phyloP scores from a whole-genome alignment of 2,797 vertebrate species.

The Gobio occitaniae region DNA sequence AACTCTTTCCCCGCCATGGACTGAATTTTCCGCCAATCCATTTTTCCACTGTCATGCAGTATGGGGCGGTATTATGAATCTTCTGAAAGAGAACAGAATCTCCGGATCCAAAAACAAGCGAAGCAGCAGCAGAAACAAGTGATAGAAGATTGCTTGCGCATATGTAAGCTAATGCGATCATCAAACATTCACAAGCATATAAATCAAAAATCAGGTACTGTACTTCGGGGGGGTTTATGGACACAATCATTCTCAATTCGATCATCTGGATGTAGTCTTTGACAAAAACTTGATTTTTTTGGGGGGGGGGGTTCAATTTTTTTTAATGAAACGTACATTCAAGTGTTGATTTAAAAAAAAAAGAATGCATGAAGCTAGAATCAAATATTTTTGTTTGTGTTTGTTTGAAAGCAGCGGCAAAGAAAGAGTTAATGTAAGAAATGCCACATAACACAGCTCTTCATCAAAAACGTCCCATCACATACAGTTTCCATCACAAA shows the following conservation, averaged over 20 bases:
- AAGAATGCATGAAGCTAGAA: no score
- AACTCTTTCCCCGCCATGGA: not conserved
- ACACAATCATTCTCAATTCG: not conserved
- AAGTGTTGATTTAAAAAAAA: no score
- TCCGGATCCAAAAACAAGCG: not conserved
- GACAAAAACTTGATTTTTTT: no score
- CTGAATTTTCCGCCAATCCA: not conserved
- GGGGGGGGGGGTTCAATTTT: no score
- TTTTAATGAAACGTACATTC: no score
- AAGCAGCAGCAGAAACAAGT: not conserved
- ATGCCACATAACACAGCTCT: conserved; percentile 41
- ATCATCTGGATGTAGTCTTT: not conserved
- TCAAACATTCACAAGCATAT: not conserved
- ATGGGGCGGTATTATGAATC: not conserved
- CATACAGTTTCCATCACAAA: no score
- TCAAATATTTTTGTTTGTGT: no score
- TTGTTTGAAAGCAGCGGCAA: no score
- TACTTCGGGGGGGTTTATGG: not conserved
- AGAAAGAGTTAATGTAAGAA: conserved; percentile 8
- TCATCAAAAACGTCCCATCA: no score
- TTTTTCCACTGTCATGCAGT: not conserved
- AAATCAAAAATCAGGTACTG: not conserved
- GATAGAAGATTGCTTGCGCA: not conserved
- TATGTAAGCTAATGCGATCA: not conserved
- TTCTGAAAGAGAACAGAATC: not conserved